A percentile compares a stretch with the other conserved stretches of the same genome.
phyloP scores from a whole-genome alignment of 37 sponge, comb jelly and placozoan species.

The Cladorhizidae sp. region DNA sequence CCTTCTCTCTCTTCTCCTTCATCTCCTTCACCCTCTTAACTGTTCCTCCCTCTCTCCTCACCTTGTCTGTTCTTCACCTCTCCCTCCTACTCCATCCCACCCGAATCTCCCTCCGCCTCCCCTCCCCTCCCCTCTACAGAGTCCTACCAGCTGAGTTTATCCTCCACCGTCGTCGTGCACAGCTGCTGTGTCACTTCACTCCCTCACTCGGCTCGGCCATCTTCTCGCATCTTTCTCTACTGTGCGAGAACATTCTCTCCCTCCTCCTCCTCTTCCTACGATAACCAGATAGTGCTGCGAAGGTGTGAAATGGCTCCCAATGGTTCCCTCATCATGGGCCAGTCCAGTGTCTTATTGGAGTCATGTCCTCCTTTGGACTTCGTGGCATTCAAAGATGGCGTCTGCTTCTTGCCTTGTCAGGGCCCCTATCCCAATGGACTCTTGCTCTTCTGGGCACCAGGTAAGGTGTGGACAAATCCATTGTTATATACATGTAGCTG shows the following conservation, averaged over 20 bases:
- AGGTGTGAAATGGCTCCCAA: background rate
- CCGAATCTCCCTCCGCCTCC: background rate
- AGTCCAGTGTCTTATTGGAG: constrained; percentile 11
- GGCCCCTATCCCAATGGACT: constrained; percentile 17
- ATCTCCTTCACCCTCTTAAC: background rate
- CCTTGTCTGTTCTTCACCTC: background rate
- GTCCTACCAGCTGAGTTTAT: background rate
- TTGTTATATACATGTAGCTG: too few species aligned
- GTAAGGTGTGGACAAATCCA: background rate
- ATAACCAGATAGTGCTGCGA: background rate
- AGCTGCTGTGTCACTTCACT: background rate
- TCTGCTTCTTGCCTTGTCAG: constrained; percentile 25
- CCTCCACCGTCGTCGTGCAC: background rate
- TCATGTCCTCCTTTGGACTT: constrained; percentile 29
- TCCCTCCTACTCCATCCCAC: background rate
- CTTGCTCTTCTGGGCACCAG: constrained; percentile 35
- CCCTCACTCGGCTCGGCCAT: background rate
- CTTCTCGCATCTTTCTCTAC: constrained; percentile 1
- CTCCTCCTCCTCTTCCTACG: background rate
- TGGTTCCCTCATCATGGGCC: constrained; percentile 16
- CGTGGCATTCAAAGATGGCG: constrained; percentile 6
- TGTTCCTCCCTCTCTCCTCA: background rate
- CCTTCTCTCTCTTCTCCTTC: background rate
- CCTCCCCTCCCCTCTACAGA: background rate
- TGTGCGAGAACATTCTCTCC: background rate